These are phyloP conservation scores for Diogma glabrata DNA, from an alignment of 2,888 invertebrate species.

Conservation along the genomic window DNA sequence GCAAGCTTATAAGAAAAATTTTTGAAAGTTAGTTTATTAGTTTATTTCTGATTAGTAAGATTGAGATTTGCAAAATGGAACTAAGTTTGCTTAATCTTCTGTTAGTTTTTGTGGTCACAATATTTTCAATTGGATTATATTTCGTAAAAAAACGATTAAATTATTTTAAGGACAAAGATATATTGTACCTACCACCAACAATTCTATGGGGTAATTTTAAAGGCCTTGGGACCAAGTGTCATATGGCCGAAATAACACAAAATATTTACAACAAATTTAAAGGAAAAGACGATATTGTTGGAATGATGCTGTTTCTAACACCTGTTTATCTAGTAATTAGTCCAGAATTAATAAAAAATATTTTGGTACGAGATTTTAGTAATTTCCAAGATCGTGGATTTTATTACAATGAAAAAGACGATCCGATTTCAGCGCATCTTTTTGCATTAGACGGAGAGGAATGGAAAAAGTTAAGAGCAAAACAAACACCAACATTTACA, in stretches of 20 bases:
- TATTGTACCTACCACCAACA: conserved; percentile 28
- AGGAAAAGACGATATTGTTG: conserved; percentile 14
- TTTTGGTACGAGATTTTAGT: conserved; percentile 32
- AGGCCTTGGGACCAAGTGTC: conserved; percentile 20
- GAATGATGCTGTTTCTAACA: conserved; percentile 9
- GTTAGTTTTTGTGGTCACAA: too few species aligned
- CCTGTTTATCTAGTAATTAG: conserved; percentile 14
- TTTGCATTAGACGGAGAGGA: conserved; percentile 30
- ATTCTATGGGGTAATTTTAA: conserved; percentile 24
- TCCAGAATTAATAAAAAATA: conserved; percentile 27
- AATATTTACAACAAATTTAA: conserved; percentile 16
- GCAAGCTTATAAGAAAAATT: too few species aligned
- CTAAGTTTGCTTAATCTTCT: too few species aligned
- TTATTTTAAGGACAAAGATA: too few species aligned
- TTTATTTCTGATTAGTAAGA: too few species aligned
- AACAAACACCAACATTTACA: conserved; percentile 39
- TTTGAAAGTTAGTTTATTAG: too few species aligned
- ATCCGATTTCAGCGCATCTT: conserved; percentile 31
- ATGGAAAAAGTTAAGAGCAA: conserved; percentile 38
- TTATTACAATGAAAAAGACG: conserved; percentile 26
- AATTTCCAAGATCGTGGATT: conserved; percentile 32
- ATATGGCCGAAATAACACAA: conserved; percentile 23
- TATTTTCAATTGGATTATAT: too few species aligned
- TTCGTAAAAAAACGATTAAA: too few species aligned
- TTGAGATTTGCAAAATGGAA: too few species aligned